phyloP scores from a whole-genome alignment of 2,113 vertebrate genomes.

The Grallaria varia region DNA sequence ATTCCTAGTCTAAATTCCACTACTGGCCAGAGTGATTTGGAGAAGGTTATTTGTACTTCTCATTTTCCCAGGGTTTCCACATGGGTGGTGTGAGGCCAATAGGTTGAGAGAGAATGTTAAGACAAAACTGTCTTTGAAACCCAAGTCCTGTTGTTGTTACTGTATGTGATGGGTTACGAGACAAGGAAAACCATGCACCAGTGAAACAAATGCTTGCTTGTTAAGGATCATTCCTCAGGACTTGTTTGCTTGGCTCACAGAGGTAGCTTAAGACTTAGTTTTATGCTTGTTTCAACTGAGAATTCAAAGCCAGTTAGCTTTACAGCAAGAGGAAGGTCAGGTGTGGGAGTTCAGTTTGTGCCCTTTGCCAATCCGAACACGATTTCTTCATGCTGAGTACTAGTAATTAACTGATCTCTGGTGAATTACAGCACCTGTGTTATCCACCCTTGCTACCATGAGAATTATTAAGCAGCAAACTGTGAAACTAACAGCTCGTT shows the following conservation, averaged over 20 bases:
- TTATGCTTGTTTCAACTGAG: background rate
- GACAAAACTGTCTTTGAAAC: background rate
- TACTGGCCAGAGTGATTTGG: fast-evolving
- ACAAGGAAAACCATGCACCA: background rate
- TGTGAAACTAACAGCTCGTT: background rate
- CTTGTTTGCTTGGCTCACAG: background rate
- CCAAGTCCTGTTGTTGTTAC: background rate
- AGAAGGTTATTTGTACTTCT: background rate
- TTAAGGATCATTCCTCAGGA: background rate
- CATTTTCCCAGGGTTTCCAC: background rate
- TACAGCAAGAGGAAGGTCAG: background rate
- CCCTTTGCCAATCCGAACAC: background rate
- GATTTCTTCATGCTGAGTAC: background rate
- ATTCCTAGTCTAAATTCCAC: background rate
- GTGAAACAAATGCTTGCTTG: background rate
- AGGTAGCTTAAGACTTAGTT: background rate
- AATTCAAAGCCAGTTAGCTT: background rate
- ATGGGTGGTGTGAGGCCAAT: background rate
- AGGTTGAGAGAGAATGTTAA: background rate
- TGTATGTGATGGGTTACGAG: background rate
- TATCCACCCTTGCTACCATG: background rate
- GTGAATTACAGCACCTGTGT: conserved; percentile 15
- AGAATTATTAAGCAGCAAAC: conserved; percentile 36
- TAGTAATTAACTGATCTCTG: conserved; percentile 13
- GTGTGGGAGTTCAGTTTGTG: background rate